Evolutionary conservation across 2,113 vertebrate genomes (phyloP).

Genomic region (Taxidea taxus): DNA sequence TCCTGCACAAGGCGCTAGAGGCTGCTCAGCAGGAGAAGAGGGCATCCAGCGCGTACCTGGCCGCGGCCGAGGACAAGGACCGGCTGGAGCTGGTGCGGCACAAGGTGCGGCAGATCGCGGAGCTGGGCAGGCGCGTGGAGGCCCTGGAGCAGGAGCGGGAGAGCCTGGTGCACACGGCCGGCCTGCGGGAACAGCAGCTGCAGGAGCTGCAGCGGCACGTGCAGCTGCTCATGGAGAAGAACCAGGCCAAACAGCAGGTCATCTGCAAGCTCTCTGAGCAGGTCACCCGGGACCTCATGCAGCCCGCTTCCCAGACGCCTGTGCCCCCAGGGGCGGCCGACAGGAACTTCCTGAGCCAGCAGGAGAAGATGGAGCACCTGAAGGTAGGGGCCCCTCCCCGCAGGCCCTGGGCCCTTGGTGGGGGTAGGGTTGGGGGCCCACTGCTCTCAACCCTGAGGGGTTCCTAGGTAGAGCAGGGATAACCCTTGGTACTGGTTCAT

Average conservation of each 20-base stretch:
- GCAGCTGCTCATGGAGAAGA: conserved; percentile 89
- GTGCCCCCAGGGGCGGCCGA: not conserved
- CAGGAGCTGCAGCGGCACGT: conserved; percentile 85
- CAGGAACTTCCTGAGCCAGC: conserved; percentile 81
- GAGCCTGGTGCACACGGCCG: conserved; percentile 73
- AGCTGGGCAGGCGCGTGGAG: conserved; percentile 83
- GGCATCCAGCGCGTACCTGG: conserved; percentile 87
- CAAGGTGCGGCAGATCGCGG: conserved; percentile 87
- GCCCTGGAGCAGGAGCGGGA: conserved; percentile 82
- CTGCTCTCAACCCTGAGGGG: not conserved
- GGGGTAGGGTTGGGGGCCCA: not conserved
- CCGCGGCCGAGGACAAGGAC: conserved; percentile 85
- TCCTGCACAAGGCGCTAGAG: conserved; percentile 94
- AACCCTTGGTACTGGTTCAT: not conserved
- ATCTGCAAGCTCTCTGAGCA: conserved; percentile 91
- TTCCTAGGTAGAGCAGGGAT: not conserved
- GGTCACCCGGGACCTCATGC: conserved; percentile 77
- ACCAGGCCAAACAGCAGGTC: conserved; percentile 92
- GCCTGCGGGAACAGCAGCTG: conserved; percentile 83
- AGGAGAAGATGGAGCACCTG: conserved; percentile 87
- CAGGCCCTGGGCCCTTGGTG: not conserved
- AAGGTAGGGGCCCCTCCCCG: conserved; percentile 83
- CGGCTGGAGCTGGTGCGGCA: conserved; percentile 91
- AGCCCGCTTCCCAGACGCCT: not conserved
- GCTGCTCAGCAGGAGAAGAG: conserved; percentile 93